Percentiles rank a stretch among this genome's conserved stretches.
phyloP scores from a whole-genome alignment of 1,140 invertebrate genomes.

The Holotrichia oblita region DNA sequence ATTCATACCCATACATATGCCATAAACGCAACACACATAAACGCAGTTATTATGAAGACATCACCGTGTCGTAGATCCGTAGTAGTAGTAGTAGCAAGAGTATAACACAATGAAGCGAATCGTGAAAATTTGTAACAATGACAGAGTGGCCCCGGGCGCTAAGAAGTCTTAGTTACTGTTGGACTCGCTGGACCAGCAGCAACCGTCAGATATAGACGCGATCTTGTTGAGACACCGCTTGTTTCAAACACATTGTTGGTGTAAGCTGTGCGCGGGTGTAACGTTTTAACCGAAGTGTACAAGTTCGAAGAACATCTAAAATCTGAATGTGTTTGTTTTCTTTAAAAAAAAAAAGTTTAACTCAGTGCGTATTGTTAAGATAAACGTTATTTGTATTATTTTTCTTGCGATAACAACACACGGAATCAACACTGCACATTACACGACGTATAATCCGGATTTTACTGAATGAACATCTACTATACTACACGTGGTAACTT shows the following conservation, averaged over 20 bases:
- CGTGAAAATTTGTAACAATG: conserved; percentile 40
- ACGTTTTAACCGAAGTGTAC: neutral
- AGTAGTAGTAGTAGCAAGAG: neutral
- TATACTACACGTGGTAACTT: conserved; percentile 8
- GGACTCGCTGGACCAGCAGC: conserved; percentile 41
- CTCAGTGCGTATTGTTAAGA: too few relatives aligned
- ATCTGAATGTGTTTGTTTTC: too few relatives aligned
- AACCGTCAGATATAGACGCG: conserved; percentile 40
- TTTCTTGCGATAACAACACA: too few relatives aligned
- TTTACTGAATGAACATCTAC: neutral
- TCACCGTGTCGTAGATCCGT: neutral
- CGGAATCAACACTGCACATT: neutral
- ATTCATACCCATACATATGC: neutral
- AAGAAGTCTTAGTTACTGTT: conserved; percentile 38
- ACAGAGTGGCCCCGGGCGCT: conserved; percentile 32
- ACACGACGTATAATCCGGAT: neutral
- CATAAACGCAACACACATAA: neutral
- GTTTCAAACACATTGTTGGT: conserved; percentile 38
- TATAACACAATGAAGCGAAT: conserved; percentile 32
- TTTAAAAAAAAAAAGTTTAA: too few relatives aligned
- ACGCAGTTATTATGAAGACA: conserved; percentile 28
- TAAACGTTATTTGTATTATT: too few relatives aligned
- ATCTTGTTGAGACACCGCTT: conserved; percentile 36
- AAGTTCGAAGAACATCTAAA: neutral
- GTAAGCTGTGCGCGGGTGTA: conserved; percentile 24